Conservation (phyloP, 2,888 invertebrate genomes). For the Trichacis sp. region DNA sequence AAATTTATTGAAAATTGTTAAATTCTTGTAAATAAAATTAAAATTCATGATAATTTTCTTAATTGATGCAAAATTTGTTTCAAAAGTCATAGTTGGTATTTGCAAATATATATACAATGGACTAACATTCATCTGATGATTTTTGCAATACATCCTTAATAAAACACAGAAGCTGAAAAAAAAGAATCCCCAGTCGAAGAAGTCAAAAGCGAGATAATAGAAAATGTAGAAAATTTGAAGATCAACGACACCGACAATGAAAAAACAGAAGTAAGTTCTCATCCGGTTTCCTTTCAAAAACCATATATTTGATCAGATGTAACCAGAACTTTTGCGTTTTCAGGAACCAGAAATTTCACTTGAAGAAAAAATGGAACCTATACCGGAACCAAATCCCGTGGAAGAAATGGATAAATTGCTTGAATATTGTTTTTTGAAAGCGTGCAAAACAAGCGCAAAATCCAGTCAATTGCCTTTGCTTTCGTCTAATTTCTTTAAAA, state of each 20-base stretch:
- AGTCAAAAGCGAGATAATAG: not conserved
- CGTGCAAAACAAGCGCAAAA: slow-evolving; percentile 81
- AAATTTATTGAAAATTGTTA: too few relatives aligned
- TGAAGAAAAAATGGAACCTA: slow-evolving; percentile 1
- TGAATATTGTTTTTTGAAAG: slow-evolving; percentile 81
- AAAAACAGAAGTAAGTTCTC: slow-evolving; percentile 21
- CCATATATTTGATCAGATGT: slow-evolving; percentile 13
- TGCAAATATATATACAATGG: too few relatives aligned
- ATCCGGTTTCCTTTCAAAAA: slow-evolving; percentile 8
- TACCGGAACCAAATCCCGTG: slow-evolving; percentile 57
- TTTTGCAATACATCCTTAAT: too few relatives aligned
- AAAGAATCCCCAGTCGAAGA: not conserved
- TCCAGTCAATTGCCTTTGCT: slow-evolving; percentile 80
- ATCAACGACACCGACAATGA: slow-evolving; percentile 15
- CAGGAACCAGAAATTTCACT: slow-evolving; percentile 21
- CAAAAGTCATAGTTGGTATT: too few relatives aligned
- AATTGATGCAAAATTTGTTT: too few relatives aligned
- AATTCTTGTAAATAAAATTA: too few relatives aligned
- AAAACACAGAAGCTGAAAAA: too few relatives aligned
- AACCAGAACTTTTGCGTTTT: too few relatives aligned
- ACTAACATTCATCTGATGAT: too few relatives aligned
- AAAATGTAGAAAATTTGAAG: slow-evolving; percentile 16
- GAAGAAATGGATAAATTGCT: slow-evolving; percentile 81
- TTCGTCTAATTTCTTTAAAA: slow-evolving; percentile 85
- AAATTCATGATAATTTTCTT: too few relatives aligned